phyloP scores from a whole-genome alignment of 2,888 invertebrate genomes.

The Acanthosepion pharaonis region DNA sequence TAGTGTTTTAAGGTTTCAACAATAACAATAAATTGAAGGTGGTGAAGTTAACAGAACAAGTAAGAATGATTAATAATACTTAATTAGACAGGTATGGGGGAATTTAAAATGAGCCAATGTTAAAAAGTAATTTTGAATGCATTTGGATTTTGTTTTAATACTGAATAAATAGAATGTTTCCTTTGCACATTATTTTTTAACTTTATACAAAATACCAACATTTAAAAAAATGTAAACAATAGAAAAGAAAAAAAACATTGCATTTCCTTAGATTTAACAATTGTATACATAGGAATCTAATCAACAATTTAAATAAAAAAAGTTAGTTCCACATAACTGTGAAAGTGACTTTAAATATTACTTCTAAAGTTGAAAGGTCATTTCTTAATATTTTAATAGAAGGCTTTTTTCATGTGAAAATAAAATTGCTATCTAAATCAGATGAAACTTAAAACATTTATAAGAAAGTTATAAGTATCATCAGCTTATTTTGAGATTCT shows the following conservation, averaged over 20 bases:
- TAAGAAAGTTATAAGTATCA: no score
- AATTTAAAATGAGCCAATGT: neutral
- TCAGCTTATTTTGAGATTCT: no score
- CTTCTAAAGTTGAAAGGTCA: no score
- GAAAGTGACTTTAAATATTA: no score
- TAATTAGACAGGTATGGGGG: neutral
- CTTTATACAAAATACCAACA: neutral
- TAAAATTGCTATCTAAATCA: no score
- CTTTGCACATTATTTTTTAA: no score
- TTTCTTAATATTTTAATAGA: no score
- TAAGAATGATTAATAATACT: neutral
- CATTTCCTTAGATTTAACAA: neutral
- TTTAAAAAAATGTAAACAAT: neutral
- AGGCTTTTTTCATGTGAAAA: no score
- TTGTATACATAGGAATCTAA: neutral
- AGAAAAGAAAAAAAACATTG: no score
- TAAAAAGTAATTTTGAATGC: neutral
- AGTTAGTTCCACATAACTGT: no score
- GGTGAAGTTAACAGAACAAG: neutral
- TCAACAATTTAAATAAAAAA: no score
- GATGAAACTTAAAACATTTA: no score
- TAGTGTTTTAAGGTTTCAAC: neutral
- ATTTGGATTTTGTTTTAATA: neutral
- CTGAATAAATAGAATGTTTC: neutral
- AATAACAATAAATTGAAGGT: conserved; percentile 33